Evolutionary conservation across 2,888 invertebrate species (phyloP), one percentile per base, ranked within the genome.

Genomic region (Dryocosmus kuriphilus): DNA sequence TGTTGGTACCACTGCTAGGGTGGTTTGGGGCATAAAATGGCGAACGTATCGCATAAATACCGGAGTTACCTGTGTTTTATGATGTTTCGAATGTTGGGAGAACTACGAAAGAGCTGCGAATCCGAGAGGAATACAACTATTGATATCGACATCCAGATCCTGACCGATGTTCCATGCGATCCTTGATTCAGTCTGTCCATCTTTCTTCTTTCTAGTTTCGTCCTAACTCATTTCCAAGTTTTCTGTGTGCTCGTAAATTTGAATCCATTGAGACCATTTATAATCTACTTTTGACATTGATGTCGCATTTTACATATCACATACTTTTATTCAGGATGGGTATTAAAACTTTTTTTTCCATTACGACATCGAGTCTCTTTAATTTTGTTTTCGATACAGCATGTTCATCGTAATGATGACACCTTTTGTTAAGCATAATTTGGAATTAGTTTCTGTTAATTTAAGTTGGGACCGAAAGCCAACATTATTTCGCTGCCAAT

Each of bases 61-160:
- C 86, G 90, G 90, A 87, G 89, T 91, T 91, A 91, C 88, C 90
- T 88, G 88, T 90, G 90, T 91, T 91, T 91, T 91, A 91, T 89
- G 90, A 88, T 87, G 76, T 78, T 74, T 73, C 63, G 51, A 51
- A 55, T 65, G 74, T 61, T 61, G 77, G 38, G 78, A 81, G 77
- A 51, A 51, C 75, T 79, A 81, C 77, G 81, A 60, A 83, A 83
- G 80, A 81, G 78, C 61, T 81, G 79, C 76, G 80, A 80, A 51
- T 71, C 11, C 51, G 76, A 73, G 41, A 75, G 78, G 78, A 63
- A 78, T 77, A 46, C 77, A 55, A 83, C 82, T 83, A 83, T 67
- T 79, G 81, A 85, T 89, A 90, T 90, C 90, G 90, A 90, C 90
- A 90, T 87, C 84, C 85, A 86, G 89, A 90, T 90, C 90, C 90